A percentile compares a stretch with the other conserved stretches of the same genome.
Evolutionary conservation across 2,797 vertebrate species (phyloP).

Genomic region (Anolis apletophallus): DNA sequence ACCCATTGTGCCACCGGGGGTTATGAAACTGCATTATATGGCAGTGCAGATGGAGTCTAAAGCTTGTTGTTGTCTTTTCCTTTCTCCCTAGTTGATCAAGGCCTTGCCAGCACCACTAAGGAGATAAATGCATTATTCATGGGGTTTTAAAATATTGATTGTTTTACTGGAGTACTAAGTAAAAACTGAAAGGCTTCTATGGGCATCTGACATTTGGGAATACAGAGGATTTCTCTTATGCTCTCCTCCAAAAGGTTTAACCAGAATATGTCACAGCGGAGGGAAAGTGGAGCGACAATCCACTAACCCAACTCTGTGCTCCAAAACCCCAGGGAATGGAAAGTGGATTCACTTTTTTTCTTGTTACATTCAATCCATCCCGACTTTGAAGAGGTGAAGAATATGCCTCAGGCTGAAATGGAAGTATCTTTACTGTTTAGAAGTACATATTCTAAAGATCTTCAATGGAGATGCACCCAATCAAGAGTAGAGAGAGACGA

Average conservation of each 20-base stretch:
- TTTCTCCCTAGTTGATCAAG: background rate
- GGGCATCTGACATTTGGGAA: slow-evolving; percentile 32
- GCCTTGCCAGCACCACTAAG: slow-evolving; percentile 13
- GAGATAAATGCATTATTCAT: slow-evolving; percentile 43
- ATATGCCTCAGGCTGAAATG: background rate
- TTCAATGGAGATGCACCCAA: background rate
- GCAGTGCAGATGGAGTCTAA: too few species aligned
- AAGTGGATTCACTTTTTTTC: background rate
- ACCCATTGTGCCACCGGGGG: too few species aligned
- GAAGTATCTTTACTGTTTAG: background rate
- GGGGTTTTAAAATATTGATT: slow-evolving; percentile 44
- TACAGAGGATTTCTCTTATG: background rate
- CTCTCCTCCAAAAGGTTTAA: background rate
- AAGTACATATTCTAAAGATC: background rate
- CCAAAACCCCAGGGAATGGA: background rate
- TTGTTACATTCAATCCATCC: too few species aligned
- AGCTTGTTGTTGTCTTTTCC: background rate
- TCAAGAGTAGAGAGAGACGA: background rate
- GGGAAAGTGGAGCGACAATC: background rate
- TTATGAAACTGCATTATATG: too few species aligned
- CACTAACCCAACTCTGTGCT: too few species aligned
- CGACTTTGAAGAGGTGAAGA: too few species aligned
- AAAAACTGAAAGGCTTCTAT: slow-evolving; percentile 30
- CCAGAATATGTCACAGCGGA: background rate
- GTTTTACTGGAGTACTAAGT: slow-evolving; percentile 29